Base-by-base conservation (phyloP, 2,888 invertebrate genomes). In the Synergus itoensis region DNA sequence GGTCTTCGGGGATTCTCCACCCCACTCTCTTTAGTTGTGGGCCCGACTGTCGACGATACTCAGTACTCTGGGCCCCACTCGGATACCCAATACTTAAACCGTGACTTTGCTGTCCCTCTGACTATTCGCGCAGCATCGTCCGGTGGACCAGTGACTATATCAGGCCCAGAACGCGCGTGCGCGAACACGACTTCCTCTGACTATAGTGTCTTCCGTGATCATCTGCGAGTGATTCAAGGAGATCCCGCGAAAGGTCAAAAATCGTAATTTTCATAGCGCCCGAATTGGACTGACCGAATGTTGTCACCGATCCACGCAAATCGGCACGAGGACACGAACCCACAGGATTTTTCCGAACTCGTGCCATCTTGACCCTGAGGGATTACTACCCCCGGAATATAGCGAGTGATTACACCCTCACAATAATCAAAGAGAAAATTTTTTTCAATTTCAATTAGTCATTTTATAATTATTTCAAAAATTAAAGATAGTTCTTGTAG, bases 81-180 rank as follows among this genome's bases (percentile, higher is more conserved):
- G 84, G 84, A 89, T 89, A 88, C 86, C 87, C 88, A 89, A 90
- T 91, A 91, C 91, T 89, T 91, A 91, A 91, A 88, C 86, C 85
- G 84, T 75, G 87, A 84, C 82, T 86, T 84, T 83, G 84, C 84
- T 84, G 88, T 84, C 88, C 88, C 87, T 88, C 88, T 85, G 88
- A 90, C 89, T 91, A 91, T 90, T 91, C 90, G 87, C 87, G 87
- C 90, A 89, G 90, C 90, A 91, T 90, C 91, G 89, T 86, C 87
- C 87, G 88, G 88, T 90, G 87, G 89, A 88, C 88, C 88, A 85
- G 83, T 83, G 81, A 81, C 80, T 81, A 79, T 82, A 79, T 82
- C 82, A 85, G 83, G 79, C 81, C 81, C 83, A 83, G 78, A 82
- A 73, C 21, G 82, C 82, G 84, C 80, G 81, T 79, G 84, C 65